Evolutionary conservation across 2,888 invertebrate species (phyloP).

Genomic region (Rhogogaster chlorosoma): DNA sequence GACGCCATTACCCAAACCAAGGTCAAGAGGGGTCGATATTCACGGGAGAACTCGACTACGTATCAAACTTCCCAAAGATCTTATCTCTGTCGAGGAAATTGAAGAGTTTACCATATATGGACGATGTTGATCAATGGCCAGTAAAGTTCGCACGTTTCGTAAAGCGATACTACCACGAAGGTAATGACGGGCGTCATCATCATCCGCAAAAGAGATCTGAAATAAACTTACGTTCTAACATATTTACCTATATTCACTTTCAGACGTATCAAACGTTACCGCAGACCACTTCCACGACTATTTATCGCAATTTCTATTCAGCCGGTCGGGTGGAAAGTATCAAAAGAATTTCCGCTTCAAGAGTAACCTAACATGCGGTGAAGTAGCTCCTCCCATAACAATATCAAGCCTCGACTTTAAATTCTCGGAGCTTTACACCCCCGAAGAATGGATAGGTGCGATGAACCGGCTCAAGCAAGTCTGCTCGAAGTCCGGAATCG

Average conservation of each 20-base stretch:
- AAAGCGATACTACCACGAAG: constrained; percentile 80
- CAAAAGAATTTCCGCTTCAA: constrained; percentile 85
- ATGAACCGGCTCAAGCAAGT: constrained; percentile 84
- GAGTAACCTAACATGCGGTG: constrained; percentile 82
- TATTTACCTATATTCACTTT: constrained; percentile 57
- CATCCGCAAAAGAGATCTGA: not conserved
- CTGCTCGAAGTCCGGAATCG: constrained; percentile 81
- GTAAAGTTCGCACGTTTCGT: constrained; percentile 84
- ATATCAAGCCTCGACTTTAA: constrained; percentile 83
- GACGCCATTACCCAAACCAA: constrained; percentile 83
- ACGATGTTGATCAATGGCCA: constrained; percentile 83
- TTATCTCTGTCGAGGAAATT: constrained; percentile 80
- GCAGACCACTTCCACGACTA: constrained; percentile 79
- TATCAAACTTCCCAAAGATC: constrained; percentile 81
- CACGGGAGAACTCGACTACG: constrained; percentile 85
- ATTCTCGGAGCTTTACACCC: constrained; percentile 82
- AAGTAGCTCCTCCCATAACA: constrained; percentile 80
- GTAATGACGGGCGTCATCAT: constrained; percentile 69
- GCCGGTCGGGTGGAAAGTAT: constrained; percentile 84
- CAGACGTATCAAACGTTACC: constrained; percentile 75
- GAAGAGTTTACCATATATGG: constrained; percentile 79
- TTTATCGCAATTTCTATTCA: constrained; percentile 86
- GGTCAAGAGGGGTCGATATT: constrained; percentile 84
- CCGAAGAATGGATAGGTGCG: constrained; percentile 86
- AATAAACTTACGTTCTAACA: not conserved